Percentiles rank a stretch among this genome's conserved stretches.
phyloP scores from a whole-genome alignment of 2,113 vertebrate genomes.

The Nibea albiflora region DNA sequence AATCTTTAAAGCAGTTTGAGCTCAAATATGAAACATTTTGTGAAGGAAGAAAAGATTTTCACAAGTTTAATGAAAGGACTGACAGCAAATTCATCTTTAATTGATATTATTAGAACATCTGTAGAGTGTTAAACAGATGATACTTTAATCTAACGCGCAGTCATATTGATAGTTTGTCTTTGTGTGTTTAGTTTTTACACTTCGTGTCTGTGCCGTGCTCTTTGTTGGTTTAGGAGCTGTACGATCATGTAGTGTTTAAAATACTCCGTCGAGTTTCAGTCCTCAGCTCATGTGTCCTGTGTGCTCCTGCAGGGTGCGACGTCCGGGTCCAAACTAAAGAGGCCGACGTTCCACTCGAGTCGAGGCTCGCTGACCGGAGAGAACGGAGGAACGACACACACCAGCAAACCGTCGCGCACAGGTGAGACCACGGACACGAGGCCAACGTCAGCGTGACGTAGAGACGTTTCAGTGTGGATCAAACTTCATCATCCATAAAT shows the following conservation, averaged over 20 bases:
- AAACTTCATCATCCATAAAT: too few relatives aligned
- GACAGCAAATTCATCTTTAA: background rate
- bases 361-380: conserved; percentile 94
- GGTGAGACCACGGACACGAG: conserved; percentile 79
- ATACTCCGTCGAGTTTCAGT: background rate
- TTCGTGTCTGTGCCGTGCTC: background rate
- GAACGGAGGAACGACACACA: conserved; percentile 89
- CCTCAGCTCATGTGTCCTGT: conserved; percentile 7
- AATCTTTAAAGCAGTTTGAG: background rate
- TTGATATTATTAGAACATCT: background rate
- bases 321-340: conserved; percentile 92
- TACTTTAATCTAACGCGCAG: too few relatives aligned
- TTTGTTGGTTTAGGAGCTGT: background rate
- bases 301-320: conserved; percentile 85
- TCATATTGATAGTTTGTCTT: background rate
- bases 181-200: conserved; percentile 2
- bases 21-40: background rate
- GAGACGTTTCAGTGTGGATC: background rate
- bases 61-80: background rate
- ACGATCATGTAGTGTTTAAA: background rate
- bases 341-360: conserved; percentile 95
- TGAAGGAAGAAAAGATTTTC: background rate
- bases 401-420: conserved; percentile 87
- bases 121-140: background rate
- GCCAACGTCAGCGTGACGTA: background rate